These are phyloP conservation scores for Aramus guarauna DNA, from an alignment of 2,113 vertebrate genomes.

Conservation along the genomic window DNA sequence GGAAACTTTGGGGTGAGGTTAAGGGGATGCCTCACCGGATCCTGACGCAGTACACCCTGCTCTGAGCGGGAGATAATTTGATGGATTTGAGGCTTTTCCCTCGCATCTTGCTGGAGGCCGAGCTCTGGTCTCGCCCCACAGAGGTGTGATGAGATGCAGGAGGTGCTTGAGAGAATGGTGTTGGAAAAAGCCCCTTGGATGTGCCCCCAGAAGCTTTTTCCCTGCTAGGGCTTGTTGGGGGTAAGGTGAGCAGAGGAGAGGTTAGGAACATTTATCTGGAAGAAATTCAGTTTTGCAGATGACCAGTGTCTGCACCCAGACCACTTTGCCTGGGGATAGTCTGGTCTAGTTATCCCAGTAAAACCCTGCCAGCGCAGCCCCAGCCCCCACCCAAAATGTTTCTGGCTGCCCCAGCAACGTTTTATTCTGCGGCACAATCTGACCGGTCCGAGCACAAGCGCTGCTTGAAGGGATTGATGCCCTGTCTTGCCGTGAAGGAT, in stretches of 20 bases:
- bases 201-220: not conserved
- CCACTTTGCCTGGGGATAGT: fast-evolving
- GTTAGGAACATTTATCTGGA: not conserved
- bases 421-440: not conserved
- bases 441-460: fast-evolving
- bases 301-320: not conserved
- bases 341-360: not conserved
- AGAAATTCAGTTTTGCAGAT: not conserved
- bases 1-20: not conserved
- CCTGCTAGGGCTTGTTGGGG: not conserved
- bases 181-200: not conserved
- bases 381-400: not conserved
- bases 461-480: not conserved
- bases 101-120: not conserved
- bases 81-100: not conserved
- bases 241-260: not conserved
- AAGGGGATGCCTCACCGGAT: not conserved
- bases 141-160: not conserved
- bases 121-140: not conserved
- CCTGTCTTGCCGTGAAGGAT: not conserved
- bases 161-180: not conserved
- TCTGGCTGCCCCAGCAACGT: not conserved
- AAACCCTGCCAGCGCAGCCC: not conserved
- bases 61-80: not conserved
- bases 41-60: fast-evolving